Evolutionary conservation across 1,140 invertebrate genomes (phyloP), one percentile per base, ranked within the genome.

Genomic region (Brachionus angularis): DNA sequence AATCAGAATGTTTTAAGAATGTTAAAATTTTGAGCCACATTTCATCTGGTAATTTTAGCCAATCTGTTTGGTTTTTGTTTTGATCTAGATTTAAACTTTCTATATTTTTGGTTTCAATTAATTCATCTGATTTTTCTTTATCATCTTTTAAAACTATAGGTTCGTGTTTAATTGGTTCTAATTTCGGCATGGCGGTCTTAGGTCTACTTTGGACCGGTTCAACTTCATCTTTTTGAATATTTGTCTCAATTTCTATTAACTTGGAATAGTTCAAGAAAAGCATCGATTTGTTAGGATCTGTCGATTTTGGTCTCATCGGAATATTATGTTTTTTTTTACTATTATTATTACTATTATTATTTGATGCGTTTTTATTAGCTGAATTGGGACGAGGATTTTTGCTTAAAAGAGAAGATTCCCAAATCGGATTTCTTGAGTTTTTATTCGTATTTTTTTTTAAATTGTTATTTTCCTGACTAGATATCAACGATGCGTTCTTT

Each of bases 1-100:
- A 50, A 27, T 67, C 62, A 25, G 27, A 8, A 8, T 67, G 62
- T 7, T 31, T 31, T 5, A 67, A 33, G 25, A 14, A 67, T n/a
- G 2, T 8, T n/a, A 67, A 23, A 47, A 67, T 46, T 47, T 46
- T 67, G 8, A 67, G 5, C 62, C 62, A 67, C 10, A 67, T 47
- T 36, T 67, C 62, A 47, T 67, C n/a, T 7, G 62, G 62, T 34
- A 67, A 34, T 47, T 67, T 34, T 46, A 47, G 29, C 62, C 62
- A 67, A 67, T 46, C 47, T 16, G 8, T 18, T 50, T 25, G 10
- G 39, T 10, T 10, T 42, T 42, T 16, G 16, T 16, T 31, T 14
- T 2, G 25, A 14, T 12, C 14, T 21, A 33, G 18, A 36, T 18
- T 34, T 34, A 47, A 29, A 50, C 3, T 46, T 3, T 46, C 44